These are phyloP conservation scores for Acholoe squamosa DNA, from an alignment of 2,888 invertebrate genomes.

Conservation along the genomic window DNA sequence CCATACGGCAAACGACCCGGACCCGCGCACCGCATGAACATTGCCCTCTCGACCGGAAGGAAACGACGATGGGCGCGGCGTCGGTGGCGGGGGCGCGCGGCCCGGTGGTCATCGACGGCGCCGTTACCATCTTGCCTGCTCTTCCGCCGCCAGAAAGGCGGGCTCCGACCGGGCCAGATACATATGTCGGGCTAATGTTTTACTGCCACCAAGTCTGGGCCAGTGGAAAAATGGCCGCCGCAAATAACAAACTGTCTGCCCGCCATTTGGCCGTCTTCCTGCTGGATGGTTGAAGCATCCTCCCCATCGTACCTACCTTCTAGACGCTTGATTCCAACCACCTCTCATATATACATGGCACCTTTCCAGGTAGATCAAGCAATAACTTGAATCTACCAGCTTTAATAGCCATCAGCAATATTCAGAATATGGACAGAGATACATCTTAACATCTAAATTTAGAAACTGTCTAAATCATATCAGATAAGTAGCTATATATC, in stretches of 20 bases:
- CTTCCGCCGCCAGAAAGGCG: constrained; percentile 24
- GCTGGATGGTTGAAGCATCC: neutral
- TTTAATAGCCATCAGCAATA: too few species aligned
- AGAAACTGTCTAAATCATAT: too few species aligned
- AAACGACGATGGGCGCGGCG: constrained; percentile 19
- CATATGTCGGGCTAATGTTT: constrained; percentile 44
- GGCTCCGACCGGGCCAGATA: neutral
- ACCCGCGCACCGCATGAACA: constrained; percentile 27
- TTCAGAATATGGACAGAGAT: too few species aligned
- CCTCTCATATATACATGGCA: too few species aligned
- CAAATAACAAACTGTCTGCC: constrained; percentile 35
- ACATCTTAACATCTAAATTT: too few species aligned
- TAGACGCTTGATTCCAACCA: too few species aligned
- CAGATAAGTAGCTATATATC: too few species aligned
- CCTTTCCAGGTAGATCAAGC: too few species aligned
- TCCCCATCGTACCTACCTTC: too few species aligned
- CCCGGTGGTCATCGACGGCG: neutral
- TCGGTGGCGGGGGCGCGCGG: constrained; percentile 8
- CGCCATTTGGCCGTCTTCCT: neutral
- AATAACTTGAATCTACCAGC: too few species aligned
- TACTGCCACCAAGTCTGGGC: constrained; percentile 36
- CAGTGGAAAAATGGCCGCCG: constrained; percentile 38
- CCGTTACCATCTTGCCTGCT: neutral
- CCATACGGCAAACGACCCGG: constrained; percentile 36
- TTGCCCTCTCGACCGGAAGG: constrained; percentile 18